Evolutionary conservation across 2,797 vertebrate species (phyloP).

Genomic region (Syngnathus rostellatus): DNA sequence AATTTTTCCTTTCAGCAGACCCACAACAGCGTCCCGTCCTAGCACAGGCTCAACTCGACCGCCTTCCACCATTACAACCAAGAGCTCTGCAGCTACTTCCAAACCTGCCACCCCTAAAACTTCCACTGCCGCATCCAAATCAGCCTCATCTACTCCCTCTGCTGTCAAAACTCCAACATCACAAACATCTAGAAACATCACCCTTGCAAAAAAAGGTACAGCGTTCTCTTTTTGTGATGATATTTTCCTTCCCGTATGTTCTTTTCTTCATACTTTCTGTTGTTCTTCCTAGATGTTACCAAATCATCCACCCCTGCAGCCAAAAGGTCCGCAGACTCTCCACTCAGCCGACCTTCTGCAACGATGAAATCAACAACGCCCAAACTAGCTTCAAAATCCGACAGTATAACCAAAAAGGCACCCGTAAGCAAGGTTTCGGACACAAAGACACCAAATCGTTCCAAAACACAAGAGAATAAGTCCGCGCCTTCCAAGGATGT

Average conservation of each 20-base stretch:
- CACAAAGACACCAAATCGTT: constrained; percentile 55
- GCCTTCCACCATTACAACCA: constrained; percentile 33
- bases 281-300: constrained; percentile 56
- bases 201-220: constrained; percentile 69
- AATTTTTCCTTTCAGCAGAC: constrained; percentile 39
- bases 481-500: constrained; percentile 51
- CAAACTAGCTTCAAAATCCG: constrained; percentile 58
- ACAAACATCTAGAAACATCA: constrained; percentile 53
- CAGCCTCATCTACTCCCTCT: constrained; percentile 57
- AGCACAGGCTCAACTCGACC: constrained; percentile 46
- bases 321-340: constrained; percentile 62
- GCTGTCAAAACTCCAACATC: constrained; percentile 55
- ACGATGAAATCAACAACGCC: constrained; percentile 54
- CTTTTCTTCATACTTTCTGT: constrained; percentile 8
- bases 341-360: constrained; percentile 51
- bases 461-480: constrained; percentile 58
- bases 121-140: constrained; percentile 45
- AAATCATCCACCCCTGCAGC: constrained; percentile 57
- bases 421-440: constrained; percentile 50
- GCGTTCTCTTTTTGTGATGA: neutral
- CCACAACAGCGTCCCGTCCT: constrained; percentile 47
- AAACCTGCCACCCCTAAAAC: constrained; percentile 61
- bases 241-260: neutral
- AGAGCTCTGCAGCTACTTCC: constrained; percentile 48
- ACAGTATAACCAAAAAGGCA: constrained; percentile 55